Evolutionary conservation across 2,888 invertebrate genomes (phyloP).

Genomic region (Melieria omissa): DNA sequence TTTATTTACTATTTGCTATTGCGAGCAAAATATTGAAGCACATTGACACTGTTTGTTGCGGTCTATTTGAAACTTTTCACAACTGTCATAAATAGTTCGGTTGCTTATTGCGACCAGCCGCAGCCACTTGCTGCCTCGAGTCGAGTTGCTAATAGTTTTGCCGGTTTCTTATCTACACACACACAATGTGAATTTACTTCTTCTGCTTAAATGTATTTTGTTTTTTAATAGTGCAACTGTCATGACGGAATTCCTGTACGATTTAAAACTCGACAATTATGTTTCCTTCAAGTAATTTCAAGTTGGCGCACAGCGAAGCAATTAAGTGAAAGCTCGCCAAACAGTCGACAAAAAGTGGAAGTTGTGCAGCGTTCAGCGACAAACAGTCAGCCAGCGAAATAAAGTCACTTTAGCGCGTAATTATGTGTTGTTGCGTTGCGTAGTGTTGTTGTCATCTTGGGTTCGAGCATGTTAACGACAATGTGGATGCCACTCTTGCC

Average conservation of each 20-base stretch:
- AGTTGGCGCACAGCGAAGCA: not conserved
- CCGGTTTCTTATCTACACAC: no score
- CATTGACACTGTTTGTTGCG: no score
- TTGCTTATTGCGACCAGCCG: no score
- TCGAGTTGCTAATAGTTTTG: no score
- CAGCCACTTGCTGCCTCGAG: no score
- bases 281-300: conserved; percentile 7
- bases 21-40: no score
- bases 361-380: not conserved
- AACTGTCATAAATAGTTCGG: no score
- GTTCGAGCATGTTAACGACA: not conserved
- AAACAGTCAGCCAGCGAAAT: not conserved
- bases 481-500: not conserved
- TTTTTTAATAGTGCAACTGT: no score
- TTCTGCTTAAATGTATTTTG: no score
- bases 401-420: conserved; percentile 20
- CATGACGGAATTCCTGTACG: conserved; percentile 1
- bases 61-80: no score
- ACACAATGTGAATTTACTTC: no score
- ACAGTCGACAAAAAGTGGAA: not conserved
- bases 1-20: no score
- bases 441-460: not conserved
- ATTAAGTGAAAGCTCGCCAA: conserved; percentile 13
- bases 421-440: conserved; percentile 4
- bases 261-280: not conserved